phyloP scores from a whole-genome alignment of 2,113 vertebrate species.

The Seriola dumerili region DNA sequence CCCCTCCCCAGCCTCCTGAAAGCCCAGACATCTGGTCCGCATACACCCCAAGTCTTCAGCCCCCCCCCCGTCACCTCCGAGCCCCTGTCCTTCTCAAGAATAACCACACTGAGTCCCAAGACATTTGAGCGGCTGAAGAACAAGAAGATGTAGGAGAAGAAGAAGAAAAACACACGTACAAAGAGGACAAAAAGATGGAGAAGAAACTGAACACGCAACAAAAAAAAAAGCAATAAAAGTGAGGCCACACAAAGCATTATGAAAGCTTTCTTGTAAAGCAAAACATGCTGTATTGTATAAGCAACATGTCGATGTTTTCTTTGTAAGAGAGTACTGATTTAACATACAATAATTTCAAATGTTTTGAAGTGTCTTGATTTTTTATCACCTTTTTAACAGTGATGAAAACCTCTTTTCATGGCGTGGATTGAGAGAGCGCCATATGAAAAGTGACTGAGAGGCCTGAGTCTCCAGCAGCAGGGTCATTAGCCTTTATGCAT shows the following conservation, averaged over 20 bases:
- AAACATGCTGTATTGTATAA: constrained; percentile 7
- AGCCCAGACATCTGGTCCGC: constrained; percentile 91
- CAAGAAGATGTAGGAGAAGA: constrained; percentile 29
- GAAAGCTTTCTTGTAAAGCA: background rate
- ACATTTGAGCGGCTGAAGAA: constrained; percentile 64
- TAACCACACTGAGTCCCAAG: constrained; percentile 71
- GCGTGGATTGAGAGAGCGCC: background rate
- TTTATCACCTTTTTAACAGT: background rate
- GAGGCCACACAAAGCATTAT: background rate
- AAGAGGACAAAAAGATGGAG: constrained; percentile 15
- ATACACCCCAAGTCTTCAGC: constrained; percentile 83
- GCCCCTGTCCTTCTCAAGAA: constrained; percentile 70
- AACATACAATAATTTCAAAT: background rate
- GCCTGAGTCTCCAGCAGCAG: constrained; percentile 10
- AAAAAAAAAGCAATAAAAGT: constrained; percentile 20
- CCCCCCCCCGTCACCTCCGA: constrained; percentile 72
- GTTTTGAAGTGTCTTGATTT: background rate
- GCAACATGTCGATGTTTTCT: background rate
- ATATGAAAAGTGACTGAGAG: constrained; percentile 1
- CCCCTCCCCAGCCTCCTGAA: constrained; percentile 68
- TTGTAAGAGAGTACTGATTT: background rate
- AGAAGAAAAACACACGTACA: constrained; percentile 3
- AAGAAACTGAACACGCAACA: background rate
- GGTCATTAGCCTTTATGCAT: constrained; percentile 43
- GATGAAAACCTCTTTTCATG: background rate